Evolutionary conservation across 2,113 vertebrate genomes (phyloP).

Genomic region (Heptranchias perlo): DNA sequence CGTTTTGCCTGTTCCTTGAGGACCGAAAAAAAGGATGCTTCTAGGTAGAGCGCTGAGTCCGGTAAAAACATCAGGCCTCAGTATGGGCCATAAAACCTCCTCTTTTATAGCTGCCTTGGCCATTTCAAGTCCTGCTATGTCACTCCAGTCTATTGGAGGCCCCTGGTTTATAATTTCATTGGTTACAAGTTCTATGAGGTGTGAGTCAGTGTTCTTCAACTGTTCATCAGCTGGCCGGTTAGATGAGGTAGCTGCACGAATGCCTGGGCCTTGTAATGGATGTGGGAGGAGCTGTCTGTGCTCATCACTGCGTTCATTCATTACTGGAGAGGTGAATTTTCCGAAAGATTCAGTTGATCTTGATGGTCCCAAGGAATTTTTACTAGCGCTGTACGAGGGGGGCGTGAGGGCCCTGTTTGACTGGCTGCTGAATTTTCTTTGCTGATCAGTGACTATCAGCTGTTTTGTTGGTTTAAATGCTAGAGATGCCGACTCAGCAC

Average conservation of each 20-base stretch:
- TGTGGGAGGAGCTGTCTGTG: constrained; percentile 85
- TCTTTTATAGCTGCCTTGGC: constrained; percentile 94
- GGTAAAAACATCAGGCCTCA: constrained; percentile 92
- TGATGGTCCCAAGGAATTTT: constrained; percentile 70
- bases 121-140: constrained; percentile 93
- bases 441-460: constrained; percentile 86
- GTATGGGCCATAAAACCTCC: constrained; percentile 95
- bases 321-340: constrained; percentile 82
- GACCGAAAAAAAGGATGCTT: constrained; percentile 95
- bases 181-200: constrained; percentile 93
- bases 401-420: constrained; percentile 83
- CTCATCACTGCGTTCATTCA: constrained; percentile 81
- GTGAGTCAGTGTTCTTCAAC: constrained; percentile 90
- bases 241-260: constrained; percentile 86
- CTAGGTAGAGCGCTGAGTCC: constrained; percentile 88
- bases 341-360: constrained; percentile 80
- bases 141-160: constrained; percentile 90
- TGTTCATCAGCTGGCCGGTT: constrained; percentile 88
- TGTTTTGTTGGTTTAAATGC: constrained; percentile 95
- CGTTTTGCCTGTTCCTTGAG: constrained; percentile 93
- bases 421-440: constrained; percentile 88
- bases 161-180: constrained; percentile 91
- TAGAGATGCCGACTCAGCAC: constrained; percentile 80
- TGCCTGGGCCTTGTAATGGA: constrained; percentile 74
- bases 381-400: constrained; percentile 83